phyloP scores from a whole-genome alignment of 1,140 invertebrate species.

The Drosophila virilis region DNA sequence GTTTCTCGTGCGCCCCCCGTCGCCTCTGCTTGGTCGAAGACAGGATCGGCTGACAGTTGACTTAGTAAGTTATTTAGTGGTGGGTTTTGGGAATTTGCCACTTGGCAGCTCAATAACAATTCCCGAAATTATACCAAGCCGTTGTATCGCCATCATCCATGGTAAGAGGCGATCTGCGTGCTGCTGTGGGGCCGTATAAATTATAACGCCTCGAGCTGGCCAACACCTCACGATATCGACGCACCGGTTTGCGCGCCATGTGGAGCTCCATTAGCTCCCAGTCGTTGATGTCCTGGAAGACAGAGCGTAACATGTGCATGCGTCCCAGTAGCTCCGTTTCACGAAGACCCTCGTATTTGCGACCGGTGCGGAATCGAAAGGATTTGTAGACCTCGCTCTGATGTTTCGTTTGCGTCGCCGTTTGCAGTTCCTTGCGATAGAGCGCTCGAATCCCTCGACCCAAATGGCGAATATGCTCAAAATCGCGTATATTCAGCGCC shows the following conservation, averaged over 20 bases:
- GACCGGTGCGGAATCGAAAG: constrained; percentile 61
- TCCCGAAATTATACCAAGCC: constrained; percentile 55
- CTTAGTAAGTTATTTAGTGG: neutral
- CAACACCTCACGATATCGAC: constrained; percentile 63
- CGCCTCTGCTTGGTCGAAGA: too few relatives aligned
- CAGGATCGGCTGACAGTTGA: neutral
- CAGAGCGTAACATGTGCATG: constrained; percentile 67
- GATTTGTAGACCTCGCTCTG: constrained; percentile 72
- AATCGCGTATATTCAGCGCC: constrained; percentile 71
- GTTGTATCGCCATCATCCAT: constrained; percentile 59
- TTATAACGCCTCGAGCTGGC: constrained; percentile 63
- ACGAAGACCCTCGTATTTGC: constrained; percentile 61
- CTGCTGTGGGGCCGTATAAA: constrained; percentile 62
- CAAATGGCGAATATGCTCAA: constrained; percentile 72
- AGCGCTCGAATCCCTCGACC: constrained; percentile 67
- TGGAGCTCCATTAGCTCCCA: constrained; percentile 73
- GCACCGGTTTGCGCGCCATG: constrained; percentile 59
- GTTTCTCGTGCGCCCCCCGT: too few relatives aligned
- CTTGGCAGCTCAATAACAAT: constrained; percentile 47
- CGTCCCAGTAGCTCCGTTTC: constrained; percentile 64
- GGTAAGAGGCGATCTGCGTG: constrained; percentile 56
- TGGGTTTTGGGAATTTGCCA: neutral
- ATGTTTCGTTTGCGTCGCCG: constrained; percentile 57
- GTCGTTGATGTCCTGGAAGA: constrained; percentile 69
- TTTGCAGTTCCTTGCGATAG: constrained; percentile 67